Evolutionary conservation across 2,888 invertebrate genomes (phyloP).

Genomic region (Nebria salina): DNA sequence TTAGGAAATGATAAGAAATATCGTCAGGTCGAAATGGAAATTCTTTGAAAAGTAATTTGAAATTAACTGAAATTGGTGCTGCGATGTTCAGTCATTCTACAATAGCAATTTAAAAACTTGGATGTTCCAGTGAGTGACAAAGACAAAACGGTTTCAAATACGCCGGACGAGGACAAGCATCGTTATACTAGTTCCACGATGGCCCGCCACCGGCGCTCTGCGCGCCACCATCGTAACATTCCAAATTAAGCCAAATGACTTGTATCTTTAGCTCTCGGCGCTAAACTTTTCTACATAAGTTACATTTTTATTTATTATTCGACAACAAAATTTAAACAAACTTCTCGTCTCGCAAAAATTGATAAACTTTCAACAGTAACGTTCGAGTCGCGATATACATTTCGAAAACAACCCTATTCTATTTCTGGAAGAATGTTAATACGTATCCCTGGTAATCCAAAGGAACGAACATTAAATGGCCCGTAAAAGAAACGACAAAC

Average conservation of each 20-base stretch:
- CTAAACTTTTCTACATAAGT: neutral
- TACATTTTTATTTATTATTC: no score
- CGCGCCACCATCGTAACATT: slow-evolving; percentile 21
- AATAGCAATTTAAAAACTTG: slow-evolving; percentile 52
- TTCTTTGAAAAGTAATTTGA: slow-evolving; percentile 60
- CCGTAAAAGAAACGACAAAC: neutral
- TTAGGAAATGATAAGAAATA: neutral
- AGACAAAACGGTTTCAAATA: slow-evolving; percentile 1
- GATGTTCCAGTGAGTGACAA: slow-evolving; percentile 8
- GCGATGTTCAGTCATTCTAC: slow-evolving; percentile 51
- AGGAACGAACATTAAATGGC: neutral
- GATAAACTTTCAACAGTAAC: no score
- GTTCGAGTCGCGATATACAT: no score
- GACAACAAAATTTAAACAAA: no score
- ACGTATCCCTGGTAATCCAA: neutral
- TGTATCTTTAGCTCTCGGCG: slow-evolving; percentile 41
- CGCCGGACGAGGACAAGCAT: neutral
- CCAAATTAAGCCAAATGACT: slow-evolving; percentile 48
- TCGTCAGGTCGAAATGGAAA: slow-evolving; percentile 53
- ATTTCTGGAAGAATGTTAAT: neutral
- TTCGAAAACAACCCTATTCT: neutral
- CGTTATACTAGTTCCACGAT: slow-evolving; percentile 36
- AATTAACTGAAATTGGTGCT: slow-evolving; percentile 57
- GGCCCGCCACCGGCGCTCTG: neutral
- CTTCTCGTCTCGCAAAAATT: no score